phyloP scores from a whole-genome alignment of 2,113 vertebrate species.

The Lepisosteus osseus region DNA sequence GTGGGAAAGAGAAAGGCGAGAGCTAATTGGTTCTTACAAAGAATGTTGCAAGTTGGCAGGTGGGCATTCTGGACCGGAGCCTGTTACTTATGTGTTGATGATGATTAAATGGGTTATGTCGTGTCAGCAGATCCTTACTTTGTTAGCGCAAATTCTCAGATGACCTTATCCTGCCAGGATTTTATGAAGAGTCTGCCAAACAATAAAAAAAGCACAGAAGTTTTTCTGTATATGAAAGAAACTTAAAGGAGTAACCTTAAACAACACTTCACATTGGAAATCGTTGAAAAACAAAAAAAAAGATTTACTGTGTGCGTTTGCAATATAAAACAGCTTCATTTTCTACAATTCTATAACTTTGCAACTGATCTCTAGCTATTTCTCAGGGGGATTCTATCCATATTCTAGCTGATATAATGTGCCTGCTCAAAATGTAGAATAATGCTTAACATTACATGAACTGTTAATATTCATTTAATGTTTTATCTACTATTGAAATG shows the following conservation, averaged over 20 bases:
- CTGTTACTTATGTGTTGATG: slow-evolving; percentile 61
- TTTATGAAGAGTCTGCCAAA: slow-evolving; percentile 73
- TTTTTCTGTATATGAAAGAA: slow-evolving; percentile 47
- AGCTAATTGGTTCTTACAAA: slow-evolving; percentile 62
- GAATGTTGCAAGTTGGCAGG: slow-evolving; percentile 69
- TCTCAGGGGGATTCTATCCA: too few species aligned
- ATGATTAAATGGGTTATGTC: slow-evolving; percentile 79
- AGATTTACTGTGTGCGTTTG: slow-evolving; percentile 10
- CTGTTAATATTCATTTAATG: too few species aligned
- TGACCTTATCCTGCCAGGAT: slow-evolving; percentile 82
- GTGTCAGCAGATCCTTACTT: slow-evolving; percentile 85
- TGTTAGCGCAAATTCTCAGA: slow-evolving; percentile 75
- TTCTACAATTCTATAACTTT: background rate
- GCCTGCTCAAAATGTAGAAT: too few species aligned
- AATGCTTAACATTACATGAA: too few species aligned
- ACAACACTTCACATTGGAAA: slow-evolving; percentile 36
- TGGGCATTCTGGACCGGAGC: slow-evolving; percentile 60
- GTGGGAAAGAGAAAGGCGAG: slow-evolving; percentile 61
- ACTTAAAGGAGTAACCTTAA: slow-evolving; percentile 43
- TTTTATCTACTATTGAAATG: too few species aligned
- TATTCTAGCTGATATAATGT: too few species aligned
- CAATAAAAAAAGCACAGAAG: slow-evolving; percentile 67
- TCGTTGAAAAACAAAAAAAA: slow-evolving; percentile 40
- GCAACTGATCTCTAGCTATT: too few species aligned
- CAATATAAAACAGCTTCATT: slow-evolving; percentile 10